Conservation (phyloP, 2,888 invertebrate genomes). For the Bombyx huttoni region DNA sequence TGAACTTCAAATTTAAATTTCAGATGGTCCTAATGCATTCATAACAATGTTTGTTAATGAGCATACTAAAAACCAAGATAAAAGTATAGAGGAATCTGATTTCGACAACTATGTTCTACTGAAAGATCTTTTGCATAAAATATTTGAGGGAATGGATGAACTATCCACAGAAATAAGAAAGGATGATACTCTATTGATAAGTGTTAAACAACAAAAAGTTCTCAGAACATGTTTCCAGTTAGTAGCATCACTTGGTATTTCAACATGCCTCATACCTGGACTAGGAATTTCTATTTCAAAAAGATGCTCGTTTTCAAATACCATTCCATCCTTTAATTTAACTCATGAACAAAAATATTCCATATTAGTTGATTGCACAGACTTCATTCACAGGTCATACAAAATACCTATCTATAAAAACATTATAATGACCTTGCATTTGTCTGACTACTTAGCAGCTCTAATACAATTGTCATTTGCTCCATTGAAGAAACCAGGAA, state of each 20-base stretch:
- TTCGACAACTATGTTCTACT: constrained; percentile 19
- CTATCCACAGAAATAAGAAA: constrained; percentile 31
- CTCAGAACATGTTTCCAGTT: constrained; percentile 75
- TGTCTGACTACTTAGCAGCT: constrained; percentile 76
- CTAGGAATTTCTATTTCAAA: constrained; percentile 69
- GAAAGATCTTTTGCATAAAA: constrained; percentile 52
- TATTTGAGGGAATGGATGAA: constrained; percentile 51
- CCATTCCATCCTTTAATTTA: constrained; percentile 35
- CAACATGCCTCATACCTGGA: constrained; percentile 76
- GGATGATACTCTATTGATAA: constrained; percentile 61
- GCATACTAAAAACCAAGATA: constrained; percentile 8
- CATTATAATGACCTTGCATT: constrained; percentile 68
- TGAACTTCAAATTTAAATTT: constrained; percentile 9
- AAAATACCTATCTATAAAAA: constrained; percentile 64
- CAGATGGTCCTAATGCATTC: constrained; percentile 38
- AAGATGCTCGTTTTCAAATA: constrained; percentile 41
- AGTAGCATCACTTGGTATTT: constrained; percentile 76
- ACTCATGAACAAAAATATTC: constrained; percentile 66
- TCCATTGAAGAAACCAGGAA: constrained; percentile 74
- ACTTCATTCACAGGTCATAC: constrained; percentile 60
- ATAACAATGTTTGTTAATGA: constrained; percentile 13
- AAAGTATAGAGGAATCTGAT: constrained; percentile 6
- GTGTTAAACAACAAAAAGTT: constrained; percentile 77
- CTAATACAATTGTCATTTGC: constrained; percentile 79
- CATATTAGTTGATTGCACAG: constrained; percentile 57